Evolutionary conservation across 1,140 invertebrate genomes (phyloP).

Genomic region (Bilobella aurantiaca): DNA sequence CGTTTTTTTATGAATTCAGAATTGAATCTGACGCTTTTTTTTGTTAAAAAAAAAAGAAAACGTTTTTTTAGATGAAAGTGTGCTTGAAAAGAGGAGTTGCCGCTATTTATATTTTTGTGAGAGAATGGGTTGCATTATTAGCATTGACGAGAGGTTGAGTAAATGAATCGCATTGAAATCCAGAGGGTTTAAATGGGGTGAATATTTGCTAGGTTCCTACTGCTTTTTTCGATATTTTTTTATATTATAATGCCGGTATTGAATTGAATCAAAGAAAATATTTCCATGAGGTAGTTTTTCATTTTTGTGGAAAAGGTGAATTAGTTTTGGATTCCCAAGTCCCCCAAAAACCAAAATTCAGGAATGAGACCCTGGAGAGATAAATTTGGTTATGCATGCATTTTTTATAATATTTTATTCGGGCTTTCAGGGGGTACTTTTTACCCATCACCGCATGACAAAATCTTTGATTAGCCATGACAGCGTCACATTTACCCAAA

Average conservation of each 20-base stretch:
- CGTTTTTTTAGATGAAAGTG: neutral
- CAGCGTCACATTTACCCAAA: constrained; percentile 17
- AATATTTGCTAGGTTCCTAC: constrained; percentile 13
- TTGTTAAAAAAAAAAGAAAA: constrained; percentile 2
- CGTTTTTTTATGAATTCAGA: neutral
- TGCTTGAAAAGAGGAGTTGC: neutral
- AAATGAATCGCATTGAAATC: constrained; percentile 1
- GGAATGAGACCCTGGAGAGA: neutral
- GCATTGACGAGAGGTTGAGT: constrained; percentile 2
- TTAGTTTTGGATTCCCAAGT: constrained; percentile 1
- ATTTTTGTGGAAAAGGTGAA: neutral
- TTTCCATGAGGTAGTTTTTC: constrained; percentile 3
- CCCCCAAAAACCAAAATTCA: neutral
- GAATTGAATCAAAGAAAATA: constrained; percentile 2
- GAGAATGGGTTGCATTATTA: neutral
- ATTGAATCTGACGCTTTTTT: neutral
- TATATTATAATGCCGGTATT: neutral
- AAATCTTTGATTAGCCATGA: constrained; percentile 36
- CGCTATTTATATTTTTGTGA: neutral
- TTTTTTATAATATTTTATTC: constrained; percentile 8
- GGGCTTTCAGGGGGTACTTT: too few species aligned
- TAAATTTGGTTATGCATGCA: neutral
- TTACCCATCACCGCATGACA: constrained; percentile 26
- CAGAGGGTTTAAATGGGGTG: constrained; percentile 5
- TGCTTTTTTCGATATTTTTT: too few species aligned